Base-by-base conservation (phyloP, 2,888 invertebrate species). In the Isotomurus palustris region DNA sequence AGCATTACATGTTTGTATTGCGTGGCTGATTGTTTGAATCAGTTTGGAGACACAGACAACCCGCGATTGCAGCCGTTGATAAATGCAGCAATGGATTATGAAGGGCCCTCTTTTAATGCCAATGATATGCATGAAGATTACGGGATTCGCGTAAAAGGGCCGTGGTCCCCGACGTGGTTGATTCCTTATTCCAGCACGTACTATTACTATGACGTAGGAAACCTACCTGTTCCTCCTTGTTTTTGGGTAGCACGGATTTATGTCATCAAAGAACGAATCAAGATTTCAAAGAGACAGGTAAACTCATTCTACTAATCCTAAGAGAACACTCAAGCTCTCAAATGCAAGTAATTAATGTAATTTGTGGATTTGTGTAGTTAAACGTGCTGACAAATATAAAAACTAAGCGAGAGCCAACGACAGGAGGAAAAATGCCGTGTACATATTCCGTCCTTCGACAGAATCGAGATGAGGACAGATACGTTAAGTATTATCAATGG, bases 151-250 rank as follows among this genome's bases (percentile, higher is more conserved):
- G 41, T 56, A 2, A 14, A 41, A 1, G 6, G 12, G 14, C 56
- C 56, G n/a, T 56, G 50, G 50, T 51, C 51, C 14, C 51, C 56
- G 1, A 44, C 56, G 1, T 56, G 56, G 56, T 28, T 56, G 14
- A 27, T 56, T 12, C 56, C 56, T 10, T 50, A 50, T 17, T 32
- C 44, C 1, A 43, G 43, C 2, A 36, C 19, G 3, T 56, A 56
- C 43, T 57, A 45, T 19, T 57, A 57, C 27, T 57, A 57, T n/a
- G 47, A 52, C 17, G 38, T 36, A 4, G 57, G 47, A n/a, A 57
- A 47, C 21, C 53, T 57, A n/a, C 57, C 57, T 10, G 53, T 57
- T 14, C 57, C 57, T 19, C 57, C 57, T 27, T 57, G 57, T 24
- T 57, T 45, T 45, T 45, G 8, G 24, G 40, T 57, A 1, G 17